phyloP scores from a whole-genome alignment of 2,888 invertebrate genomes.

The Cerceris ruficornis region DNA sequence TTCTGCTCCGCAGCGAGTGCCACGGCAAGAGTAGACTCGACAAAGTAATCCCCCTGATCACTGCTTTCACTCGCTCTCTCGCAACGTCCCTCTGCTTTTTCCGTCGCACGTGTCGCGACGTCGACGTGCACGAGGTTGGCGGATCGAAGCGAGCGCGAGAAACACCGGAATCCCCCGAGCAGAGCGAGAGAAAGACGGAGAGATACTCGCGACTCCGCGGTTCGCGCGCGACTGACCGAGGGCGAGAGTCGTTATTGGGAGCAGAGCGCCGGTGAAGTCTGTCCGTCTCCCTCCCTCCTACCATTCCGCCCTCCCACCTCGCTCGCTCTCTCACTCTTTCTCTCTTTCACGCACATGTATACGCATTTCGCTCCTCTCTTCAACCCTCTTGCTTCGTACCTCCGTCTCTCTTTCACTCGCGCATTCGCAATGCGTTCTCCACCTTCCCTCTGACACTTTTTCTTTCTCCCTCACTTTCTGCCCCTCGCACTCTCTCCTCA shows the following conservation, averaged over 20 bases:
- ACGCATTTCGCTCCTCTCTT: slow-evolving; percentile 2
- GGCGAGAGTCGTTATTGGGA: slow-evolving; percentile 69
- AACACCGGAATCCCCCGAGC: slow-evolving; percentile 43
- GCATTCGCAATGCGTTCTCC: background rate
- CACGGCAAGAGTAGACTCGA: background rate
- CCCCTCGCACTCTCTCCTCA: slow-evolving; percentile 12
- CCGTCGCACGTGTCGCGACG: slow-evolving; percentile 6
- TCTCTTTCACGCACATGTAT: slow-evolving; percentile 7
- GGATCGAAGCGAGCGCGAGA: slow-evolving; percentile 12
- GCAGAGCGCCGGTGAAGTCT: slow-evolving; percentile 61
- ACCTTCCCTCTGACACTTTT: slow-evolving; percentile 4
- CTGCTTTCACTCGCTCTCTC: slow-evolving; percentile 6
- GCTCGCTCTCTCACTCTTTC: slow-evolving; percentile 15
- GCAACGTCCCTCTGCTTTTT: slow-evolving; percentile 1
- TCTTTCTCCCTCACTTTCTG: slow-evolving; percentile 15
- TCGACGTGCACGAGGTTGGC: slow-evolving; percentile 37
- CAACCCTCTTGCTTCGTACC: background rate
- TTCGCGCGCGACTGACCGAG: slow-evolving; percentile 78
- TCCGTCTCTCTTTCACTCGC: background rate
- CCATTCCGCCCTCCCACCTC: slow-evolving; percentile 21
- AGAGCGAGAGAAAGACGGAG: slow-evolving; percentile 46
- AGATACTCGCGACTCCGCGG: slow-evolving; percentile 75
- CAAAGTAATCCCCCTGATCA: background rate
- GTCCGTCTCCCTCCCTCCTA: slow-evolving; percentile 38
- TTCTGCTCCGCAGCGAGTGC: background rate